Evolutionary conservation across 1,140 invertebrate genomes (phyloP).

Genomic region (Dolichoris vasculosae): DNA sequence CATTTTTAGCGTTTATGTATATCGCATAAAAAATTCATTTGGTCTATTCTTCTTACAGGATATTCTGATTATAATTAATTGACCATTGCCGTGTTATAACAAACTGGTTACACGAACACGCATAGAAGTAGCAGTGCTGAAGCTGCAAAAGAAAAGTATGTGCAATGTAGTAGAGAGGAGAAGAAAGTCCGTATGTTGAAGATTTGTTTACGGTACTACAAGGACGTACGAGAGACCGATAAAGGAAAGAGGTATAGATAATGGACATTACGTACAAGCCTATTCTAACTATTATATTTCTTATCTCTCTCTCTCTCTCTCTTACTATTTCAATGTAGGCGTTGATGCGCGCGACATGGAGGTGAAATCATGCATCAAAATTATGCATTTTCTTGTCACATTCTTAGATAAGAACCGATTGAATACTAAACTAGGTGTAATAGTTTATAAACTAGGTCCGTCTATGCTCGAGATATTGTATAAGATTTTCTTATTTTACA

Average conservation of each 20-base stretch:
- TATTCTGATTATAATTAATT: background rate
- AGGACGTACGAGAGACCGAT: background rate
- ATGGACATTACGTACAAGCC: background rate
- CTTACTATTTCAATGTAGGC: background rate
- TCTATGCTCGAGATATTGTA: background rate
- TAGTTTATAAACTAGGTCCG: conserved; percentile 71
- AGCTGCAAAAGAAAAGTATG: background rate
- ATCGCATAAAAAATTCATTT: background rate
- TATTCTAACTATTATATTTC: background rate
- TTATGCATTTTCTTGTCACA: conserved; percentile 74
- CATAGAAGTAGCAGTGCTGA: background rate
- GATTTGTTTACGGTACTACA: no score
- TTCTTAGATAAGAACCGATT: conserved; percentile 69
- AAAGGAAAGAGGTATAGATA: background rate
- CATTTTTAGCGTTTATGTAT: background rate
- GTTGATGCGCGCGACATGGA: conserved; percentile 28
- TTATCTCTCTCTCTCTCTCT: background rate
- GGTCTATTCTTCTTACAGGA: background rate
- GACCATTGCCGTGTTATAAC: background rate
- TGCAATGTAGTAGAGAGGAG: background rate
- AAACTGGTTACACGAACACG: background rate
- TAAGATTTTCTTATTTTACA: conserved; percentile 30
- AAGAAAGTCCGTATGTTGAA: background rate
- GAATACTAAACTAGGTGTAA: conserved; percentile 72
- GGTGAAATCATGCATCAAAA: conserved; percentile 58